Percentiles rank a stretch among this genome's conserved stretches.
Evolutionary conservation across 2,113 vertebrate species (phyloP).

Genomic region (Plecotus auritus): DNA sequence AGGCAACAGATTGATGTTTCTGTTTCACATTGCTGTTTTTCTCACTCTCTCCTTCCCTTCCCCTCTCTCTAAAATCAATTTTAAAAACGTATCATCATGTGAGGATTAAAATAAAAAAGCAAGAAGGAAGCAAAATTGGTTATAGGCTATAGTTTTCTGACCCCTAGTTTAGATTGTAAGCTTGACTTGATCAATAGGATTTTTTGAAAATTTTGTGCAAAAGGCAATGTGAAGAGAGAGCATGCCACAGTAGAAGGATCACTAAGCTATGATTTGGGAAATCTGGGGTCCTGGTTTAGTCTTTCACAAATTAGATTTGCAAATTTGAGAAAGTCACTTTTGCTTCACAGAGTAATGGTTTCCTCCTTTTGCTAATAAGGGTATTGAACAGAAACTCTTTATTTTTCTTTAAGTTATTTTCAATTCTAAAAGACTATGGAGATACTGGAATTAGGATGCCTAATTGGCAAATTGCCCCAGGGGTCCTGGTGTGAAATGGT

Average conservation of each 20-base stretch:
- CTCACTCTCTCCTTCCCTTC: neutral
- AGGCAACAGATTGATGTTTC: neutral
- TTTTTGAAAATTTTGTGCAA: neutral
- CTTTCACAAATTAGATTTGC: neutral
- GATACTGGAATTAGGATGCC: neutral
- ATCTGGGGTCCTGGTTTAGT: neutral
- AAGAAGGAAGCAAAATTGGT: neutral
- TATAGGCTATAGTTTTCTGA: neutral
- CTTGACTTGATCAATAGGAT: neutral
- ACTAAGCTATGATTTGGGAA: neutral
- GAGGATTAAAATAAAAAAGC: neutral
- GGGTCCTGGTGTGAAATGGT: neutral
- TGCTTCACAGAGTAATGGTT: neutral
- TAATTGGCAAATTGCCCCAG: neutral
- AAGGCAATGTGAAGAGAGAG: neutral
- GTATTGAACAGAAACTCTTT: neutral
- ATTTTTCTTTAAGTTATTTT: neutral
- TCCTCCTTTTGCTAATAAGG: constrained; percentile 32
- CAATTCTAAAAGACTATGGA: neutral
- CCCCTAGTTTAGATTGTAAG: neutral
- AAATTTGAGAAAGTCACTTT: constrained; percentile 20
- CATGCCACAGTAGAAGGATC: neutral
- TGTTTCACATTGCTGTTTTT: neutral
- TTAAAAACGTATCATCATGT: neutral
- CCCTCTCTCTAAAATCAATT: neutral